phyloP scores from a whole-genome alignment of 2,113 vertebrate genomes.

The Pluvialis apricaria region DNA sequence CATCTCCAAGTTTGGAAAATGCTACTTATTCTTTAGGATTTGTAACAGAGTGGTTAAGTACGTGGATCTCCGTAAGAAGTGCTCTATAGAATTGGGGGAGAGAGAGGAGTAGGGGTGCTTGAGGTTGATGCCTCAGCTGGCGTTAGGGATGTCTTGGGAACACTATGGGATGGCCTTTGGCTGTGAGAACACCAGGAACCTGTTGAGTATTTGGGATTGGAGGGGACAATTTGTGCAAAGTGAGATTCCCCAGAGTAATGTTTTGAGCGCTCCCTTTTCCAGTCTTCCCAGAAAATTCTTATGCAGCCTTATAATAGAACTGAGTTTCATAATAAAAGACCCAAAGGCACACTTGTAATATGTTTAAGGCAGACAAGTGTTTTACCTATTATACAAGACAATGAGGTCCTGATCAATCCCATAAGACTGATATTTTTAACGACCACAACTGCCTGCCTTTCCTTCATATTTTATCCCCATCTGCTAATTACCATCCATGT shows the following conservation, averaged over 20 bases:
- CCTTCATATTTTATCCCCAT: not conserved
- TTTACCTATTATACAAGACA: not conserved
- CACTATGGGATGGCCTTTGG: not conserved
- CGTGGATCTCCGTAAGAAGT: not conserved
- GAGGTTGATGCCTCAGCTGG: not conserved
- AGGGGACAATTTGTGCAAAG: not conserved
- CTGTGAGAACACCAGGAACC: not conserved
- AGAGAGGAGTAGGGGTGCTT: not conserved
- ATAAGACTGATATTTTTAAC: not conserved
- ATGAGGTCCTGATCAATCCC: not conserved
- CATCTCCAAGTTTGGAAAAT: not conserved
- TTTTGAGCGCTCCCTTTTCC: not conserved
- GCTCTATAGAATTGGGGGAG: not conserved
- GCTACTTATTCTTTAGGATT: not conserved
- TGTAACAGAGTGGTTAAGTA: not conserved
- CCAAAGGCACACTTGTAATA: not conserved
- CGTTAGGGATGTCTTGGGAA: not conserved
- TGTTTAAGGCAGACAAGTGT: not conserved
- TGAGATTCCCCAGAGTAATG: not conserved
- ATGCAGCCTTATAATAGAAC: not conserved
- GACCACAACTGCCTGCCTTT: not conserved
- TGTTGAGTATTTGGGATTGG: not conserved
- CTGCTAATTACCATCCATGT: not conserved
- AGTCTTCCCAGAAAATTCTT: not conserved
- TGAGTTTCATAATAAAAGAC: not conserved